These are phyloP conservation scores for Anorthoa munda DNA, from an alignment of 2,888 invertebrate genomes.

Conservation along the genomic window DNA sequence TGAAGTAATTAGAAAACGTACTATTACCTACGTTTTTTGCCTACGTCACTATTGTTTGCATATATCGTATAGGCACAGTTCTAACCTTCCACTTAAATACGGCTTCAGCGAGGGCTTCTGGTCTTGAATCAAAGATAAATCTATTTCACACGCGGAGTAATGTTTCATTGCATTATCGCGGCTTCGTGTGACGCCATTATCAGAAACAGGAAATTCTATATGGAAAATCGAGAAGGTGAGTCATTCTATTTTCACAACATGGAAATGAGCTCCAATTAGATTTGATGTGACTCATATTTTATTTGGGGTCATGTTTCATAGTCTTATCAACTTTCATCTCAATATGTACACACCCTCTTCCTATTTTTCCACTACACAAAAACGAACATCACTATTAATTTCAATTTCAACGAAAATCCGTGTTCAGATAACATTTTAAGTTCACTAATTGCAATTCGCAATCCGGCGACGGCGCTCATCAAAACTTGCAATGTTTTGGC, in stretches of 20 bases:
- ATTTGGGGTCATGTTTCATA: background rate
- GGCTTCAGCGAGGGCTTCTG: slow-evolving; percentile 52
- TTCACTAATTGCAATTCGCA: slow-evolving; percentile 73
- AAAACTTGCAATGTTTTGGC: slow-evolving; percentile 77
- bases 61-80: slow-evolving; percentile 18
- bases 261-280: slow-evolving; percentile 19
- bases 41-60: slow-evolving; percentile 18
- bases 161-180: slow-evolving; percentile 40
- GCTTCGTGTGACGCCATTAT: slow-evolving; percentile 29
- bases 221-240: slow-evolving; percentile 26
- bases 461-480: slow-evolving; percentile 73
- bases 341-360: background rate
- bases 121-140: slow-evolving; percentile 54
- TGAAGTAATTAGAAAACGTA: slow-evolving; percentile 53
- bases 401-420: slow-evolving; percentile 17
- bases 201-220: slow-evolving; percentile 21
- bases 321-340: background rate
- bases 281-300: background rate
- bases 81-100: slow-evolving; percentile 42
- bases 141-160: slow-evolving; percentile 26
- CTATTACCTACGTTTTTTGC: slow-evolving; percentile 22
- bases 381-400: slow-evolving; percentile 6
- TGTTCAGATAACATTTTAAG: slow-evolving; percentile 66
- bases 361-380: background rate
- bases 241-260: slow-evolving; percentile 31